These are phyloP conservation scores for Avahi laniger DNA, from an alignment of 2,797 vertebrate species.

Conservation along the genomic window DNA sequence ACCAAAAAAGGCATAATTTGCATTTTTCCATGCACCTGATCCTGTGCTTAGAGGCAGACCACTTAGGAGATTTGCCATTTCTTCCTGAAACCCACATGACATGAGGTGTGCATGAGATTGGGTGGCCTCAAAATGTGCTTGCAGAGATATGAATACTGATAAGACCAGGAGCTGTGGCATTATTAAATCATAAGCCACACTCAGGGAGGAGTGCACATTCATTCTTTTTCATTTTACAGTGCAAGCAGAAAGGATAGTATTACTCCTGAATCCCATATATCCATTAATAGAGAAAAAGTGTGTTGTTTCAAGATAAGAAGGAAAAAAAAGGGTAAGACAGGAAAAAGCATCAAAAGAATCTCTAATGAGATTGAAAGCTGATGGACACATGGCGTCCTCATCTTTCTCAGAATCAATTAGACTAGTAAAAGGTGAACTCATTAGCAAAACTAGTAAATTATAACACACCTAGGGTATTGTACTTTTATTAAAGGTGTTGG, in stretches of 20 bases:
- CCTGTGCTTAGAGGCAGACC: background rate
- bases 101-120: background rate
- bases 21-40: background rate
- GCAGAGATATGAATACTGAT: background rate
- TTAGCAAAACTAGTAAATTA: slow-evolving; percentile 53
- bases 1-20: background rate
- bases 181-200: slow-evolving; percentile 64
- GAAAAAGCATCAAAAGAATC: background rate
- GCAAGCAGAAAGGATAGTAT: slow-evolving; percentile 45
- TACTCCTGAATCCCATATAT: background rate
- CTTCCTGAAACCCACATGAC: background rate
- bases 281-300: slow-evolving; percentile 41
- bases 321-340: background rate
- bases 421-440: slow-evolving; percentile 12
- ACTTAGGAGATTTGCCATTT: background rate
- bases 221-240: slow-evolving; percentile 46
- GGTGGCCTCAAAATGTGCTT: slow-evolving; percentile 25
- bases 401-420: background rate
- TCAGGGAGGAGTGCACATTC: background rate
- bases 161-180: slow-evolving; percentile 1
- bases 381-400: background rate
- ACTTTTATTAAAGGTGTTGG: slow-evolving; percentile 3
- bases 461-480: background rate
- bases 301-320: slow-evolving; percentile 38
- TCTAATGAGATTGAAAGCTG: background rate